phyloP scores from a whole-genome alignment of 2,888 invertebrate species.

The Lasioglossum calceatum region DNA sequence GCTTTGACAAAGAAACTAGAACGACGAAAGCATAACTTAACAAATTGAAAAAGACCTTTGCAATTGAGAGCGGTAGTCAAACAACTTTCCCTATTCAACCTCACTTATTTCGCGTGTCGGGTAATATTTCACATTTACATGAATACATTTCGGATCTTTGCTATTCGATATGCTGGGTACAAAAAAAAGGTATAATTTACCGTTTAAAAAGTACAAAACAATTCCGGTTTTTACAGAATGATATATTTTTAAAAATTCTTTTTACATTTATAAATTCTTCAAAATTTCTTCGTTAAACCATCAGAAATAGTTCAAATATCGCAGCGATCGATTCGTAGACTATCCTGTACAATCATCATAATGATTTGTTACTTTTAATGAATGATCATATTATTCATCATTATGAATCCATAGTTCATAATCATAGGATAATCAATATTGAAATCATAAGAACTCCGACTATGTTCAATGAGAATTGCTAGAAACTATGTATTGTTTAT shows the following conservation, averaged over 20 bases:
- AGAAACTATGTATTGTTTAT: background rate
- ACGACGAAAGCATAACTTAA: background rate
- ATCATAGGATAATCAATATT: background rate
- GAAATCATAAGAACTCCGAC: background rate
- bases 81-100: background rate
- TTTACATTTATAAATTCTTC: no score
- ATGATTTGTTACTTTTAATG: background rate
- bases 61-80: background rate
- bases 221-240: background rate
- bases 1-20: conserved; percentile 27
- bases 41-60: conserved; percentile 17
- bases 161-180: background rate
- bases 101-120: background rate
- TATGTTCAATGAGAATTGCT: background rate
- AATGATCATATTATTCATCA: no score
- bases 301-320: no score
- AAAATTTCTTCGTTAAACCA: no score
- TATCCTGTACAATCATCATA: background rate
- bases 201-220: background rate
- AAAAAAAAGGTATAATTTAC: background rate
- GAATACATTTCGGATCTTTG: background rate
- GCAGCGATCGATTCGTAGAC: no score
- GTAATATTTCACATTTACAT: background rate
- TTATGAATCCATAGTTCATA: no score
- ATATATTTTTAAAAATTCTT: no score